Evolutionary conservation across 2,888 invertebrate genomes (phyloP).

Genomic region (Apamea monoglypha): DNA sequence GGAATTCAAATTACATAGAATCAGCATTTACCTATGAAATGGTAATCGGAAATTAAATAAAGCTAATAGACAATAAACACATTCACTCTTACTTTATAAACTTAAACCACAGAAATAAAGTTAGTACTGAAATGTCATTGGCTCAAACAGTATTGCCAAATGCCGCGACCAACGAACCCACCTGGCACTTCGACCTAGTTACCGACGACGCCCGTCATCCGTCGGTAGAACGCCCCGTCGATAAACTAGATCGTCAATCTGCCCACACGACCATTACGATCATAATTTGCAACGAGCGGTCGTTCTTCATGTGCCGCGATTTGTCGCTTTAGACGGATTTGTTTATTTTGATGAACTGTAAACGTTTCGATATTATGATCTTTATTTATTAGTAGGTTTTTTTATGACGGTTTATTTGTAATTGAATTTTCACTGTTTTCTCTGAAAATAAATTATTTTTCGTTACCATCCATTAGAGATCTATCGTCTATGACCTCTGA

Average conservation of each 20-base stretch:
- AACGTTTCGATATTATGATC: background rate
- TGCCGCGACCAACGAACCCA: constrained; percentile 60
- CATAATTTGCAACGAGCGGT: constrained; percentile 58
- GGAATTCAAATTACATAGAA: background rate
- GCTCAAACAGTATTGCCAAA: constrained; percentile 41
- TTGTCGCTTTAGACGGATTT: constrained; percentile 44
- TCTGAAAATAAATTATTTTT: background rate
- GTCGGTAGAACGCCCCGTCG: constrained; percentile 66
- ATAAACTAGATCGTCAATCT: constrained; percentile 73
- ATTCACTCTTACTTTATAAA: constrained; percentile 1
- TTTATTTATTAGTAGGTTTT: background rate
- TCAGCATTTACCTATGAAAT: background rate
- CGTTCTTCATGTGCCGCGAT: constrained; percentile 33
- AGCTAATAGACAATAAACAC: background rate
- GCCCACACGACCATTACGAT: constrained; percentile 72
- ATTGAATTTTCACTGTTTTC: background rate
- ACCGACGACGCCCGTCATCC: constrained; percentile 36
- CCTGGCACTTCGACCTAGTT: constrained; percentile 67
- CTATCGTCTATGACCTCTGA: background rate
- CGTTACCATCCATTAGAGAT: background rate
- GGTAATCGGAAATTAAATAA: background rate
- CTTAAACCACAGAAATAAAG: background rate
- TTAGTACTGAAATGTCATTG: constrained; percentile 5
- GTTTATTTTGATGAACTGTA: constrained; percentile 23
- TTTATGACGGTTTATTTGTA: background rate